Percentiles rank a stretch among this genome's conserved stretches.
These are phyloP conservation scores for Clitarchus hookeri DNA, from an alignment of 2,888 invertebrate genomes.

Conservation along the genomic window DNA sequence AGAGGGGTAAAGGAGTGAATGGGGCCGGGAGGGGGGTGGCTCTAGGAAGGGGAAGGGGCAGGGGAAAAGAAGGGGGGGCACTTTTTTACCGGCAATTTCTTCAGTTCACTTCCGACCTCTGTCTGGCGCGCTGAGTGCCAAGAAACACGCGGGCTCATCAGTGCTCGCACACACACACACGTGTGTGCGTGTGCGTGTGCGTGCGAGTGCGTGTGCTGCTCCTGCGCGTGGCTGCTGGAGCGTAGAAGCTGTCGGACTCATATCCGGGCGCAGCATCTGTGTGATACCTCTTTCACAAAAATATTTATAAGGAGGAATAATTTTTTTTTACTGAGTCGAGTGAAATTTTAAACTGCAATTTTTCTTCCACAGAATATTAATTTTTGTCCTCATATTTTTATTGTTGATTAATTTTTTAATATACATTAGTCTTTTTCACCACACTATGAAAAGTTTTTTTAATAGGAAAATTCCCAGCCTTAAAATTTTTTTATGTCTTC, in stretches of 20 bases:
- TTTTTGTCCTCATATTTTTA: too few relatives aligned
- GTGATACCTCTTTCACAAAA: too few relatives aligned
- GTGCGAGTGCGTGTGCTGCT: neutral
- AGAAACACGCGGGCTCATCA: neutral
- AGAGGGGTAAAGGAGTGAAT: neutral
- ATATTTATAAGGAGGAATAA: too few relatives aligned
- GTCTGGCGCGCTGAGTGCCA: neutral
- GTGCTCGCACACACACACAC: neutral
- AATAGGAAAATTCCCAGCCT: too few relatives aligned
- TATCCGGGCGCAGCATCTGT: neutral
- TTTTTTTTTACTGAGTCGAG: too few relatives aligned
- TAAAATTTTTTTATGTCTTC: too few relatives aligned
- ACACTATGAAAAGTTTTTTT: too few relatives aligned
- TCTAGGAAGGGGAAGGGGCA: neutral
- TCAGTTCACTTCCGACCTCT: slow-evolving; percentile 24
- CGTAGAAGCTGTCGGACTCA: neutral
- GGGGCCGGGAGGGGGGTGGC: too few relatives aligned
- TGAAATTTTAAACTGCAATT: too few relatives aligned
- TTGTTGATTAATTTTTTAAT: too few relatives aligned
- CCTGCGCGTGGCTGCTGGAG: neutral
- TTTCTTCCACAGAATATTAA: too few relatives aligned
- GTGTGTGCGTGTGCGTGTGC: neutral
- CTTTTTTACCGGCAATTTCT: slow-evolving; percentile 20
- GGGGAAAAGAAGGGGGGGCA: neutral
- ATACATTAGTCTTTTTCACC: too few relatives aligned